A percentile compares a stretch with the other conserved stretches of the same genome.
These are phyloP conservation scores for Halichoeres trimaculatus DNA, from an alignment of 2,113 vertebrate species.

Conservation along the genomic window DNA sequence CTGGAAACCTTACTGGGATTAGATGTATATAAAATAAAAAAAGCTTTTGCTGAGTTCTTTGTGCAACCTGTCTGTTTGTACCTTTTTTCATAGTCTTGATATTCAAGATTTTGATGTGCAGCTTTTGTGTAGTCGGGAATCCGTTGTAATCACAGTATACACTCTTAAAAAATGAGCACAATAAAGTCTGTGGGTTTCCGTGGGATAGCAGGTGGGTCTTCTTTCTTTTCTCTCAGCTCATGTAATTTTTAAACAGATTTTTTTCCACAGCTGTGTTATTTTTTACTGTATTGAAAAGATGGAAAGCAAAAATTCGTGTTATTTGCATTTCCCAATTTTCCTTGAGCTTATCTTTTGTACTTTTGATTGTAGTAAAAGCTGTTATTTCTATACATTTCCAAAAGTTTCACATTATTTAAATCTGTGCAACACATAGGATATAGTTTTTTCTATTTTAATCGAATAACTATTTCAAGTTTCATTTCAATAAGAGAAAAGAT, in stretches of 20 bases:
- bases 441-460: too few relatives aligned
- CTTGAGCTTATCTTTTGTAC: slow-evolving; percentile 16
- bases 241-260: slow-evolving; percentile 79
- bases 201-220: slow-evolving; percentile 20
- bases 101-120: slow-evolving; percentile 82
- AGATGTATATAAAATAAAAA: slow-evolving; percentile 81
- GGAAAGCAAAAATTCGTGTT: slow-evolving; percentile 72
- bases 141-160: slow-evolving; percentile 78
- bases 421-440: too few relatives aligned
- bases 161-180: slow-evolving; percentile 77
- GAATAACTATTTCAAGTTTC: too few relatives aligned
- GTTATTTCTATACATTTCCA: too few relatives aligned
- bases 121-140: slow-evolving; percentile 82
- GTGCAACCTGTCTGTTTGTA: slow-evolving; percentile 85
- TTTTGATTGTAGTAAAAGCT: too few relatives aligned
- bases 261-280: slow-evolving; percentile 81
- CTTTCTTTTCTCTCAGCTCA: slow-evolving; percentile 68
- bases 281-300: slow-evolving; percentile 79
- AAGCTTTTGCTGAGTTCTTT: slow-evolving; percentile 83
- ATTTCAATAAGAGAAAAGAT: too few relatives aligned
- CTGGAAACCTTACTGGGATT: slow-evolving; percentile 68
- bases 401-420: too few relatives aligned
- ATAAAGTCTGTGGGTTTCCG: slow-evolving; percentile 49
- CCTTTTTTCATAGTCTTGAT: slow-evolving; percentile 84
- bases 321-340: slow-evolving; percentile 58